Conservation (phyloP, 2,113 vertebrate species). For the Zeus faber region DNA sequence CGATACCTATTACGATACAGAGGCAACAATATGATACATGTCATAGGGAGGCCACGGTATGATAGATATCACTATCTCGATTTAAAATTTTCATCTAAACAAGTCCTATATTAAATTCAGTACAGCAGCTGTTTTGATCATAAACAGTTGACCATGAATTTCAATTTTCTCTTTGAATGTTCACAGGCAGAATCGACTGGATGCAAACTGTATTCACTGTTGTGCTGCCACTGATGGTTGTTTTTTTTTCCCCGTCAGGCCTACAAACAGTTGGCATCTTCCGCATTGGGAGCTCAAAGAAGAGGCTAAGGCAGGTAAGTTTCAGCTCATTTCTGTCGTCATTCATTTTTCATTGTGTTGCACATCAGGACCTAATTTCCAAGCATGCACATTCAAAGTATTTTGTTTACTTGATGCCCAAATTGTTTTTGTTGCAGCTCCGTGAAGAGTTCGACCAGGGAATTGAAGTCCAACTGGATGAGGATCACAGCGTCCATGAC, state of each 20-base stretch:
- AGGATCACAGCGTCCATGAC: constrained; percentile 93
- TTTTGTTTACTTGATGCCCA: neutral
- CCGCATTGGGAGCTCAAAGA: constrained; percentile 96
- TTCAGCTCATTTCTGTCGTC: neutral
- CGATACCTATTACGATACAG: no score
- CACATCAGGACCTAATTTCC: no score
- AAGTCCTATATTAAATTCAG: no score
- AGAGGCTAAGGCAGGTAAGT: constrained; percentile 93
- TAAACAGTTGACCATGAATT: neutral
- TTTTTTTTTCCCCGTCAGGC: constrained; percentile 66
- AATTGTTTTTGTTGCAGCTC: constrained; percentile 69
- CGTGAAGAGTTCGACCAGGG: constrained; percentile 94
- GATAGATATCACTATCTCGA: no score
- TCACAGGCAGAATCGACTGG: neutral
- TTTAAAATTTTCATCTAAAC: no score
- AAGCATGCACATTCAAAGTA: no score
- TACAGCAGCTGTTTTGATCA: neutral
- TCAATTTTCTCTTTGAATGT: neutral
- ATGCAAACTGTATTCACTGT: neutral
- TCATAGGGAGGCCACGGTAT: no score
- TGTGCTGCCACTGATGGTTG: neutral
- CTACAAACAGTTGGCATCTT: constrained; percentile 97
- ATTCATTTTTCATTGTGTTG: neutral
- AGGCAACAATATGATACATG: no score
- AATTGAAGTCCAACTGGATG: constrained; percentile 84